phyloP scores from a whole-genome alignment of 2,797 vertebrate genomes.

The Sciurus carolinensis region DNA sequence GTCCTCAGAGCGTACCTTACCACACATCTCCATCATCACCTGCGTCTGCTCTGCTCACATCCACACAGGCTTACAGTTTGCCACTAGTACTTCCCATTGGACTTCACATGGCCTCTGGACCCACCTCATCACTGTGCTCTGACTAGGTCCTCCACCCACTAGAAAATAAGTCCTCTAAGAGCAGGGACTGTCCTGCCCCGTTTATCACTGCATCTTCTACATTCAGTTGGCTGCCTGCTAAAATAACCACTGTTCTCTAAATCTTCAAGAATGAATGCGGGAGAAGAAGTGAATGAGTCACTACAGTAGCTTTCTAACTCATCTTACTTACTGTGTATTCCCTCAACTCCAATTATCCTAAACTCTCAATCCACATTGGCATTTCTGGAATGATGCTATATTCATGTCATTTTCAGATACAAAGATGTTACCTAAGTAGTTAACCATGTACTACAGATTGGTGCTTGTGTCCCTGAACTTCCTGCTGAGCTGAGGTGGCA shows the following conservation, averaged over 20 bases:
- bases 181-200: background rate
- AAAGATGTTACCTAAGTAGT: background rate
- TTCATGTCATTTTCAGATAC: background rate
- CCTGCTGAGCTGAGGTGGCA: too few relatives aligned
- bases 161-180: background rate
- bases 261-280: background rate
- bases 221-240: background rate
- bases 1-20: background rate
- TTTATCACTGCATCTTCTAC: too few relatives aligned
- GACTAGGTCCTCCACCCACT: background rate
- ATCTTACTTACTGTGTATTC: background rate
- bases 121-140: background rate
- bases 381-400: background rate
- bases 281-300: background rate
- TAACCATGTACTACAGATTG: background rate
- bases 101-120: background rate
- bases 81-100: background rate
- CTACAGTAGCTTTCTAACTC: background rate
- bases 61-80: background rate
- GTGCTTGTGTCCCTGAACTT: fast-evolving
- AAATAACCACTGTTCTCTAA: background rate
- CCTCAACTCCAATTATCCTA: background rate
- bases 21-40: background rate
- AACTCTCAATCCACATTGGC: background rate
- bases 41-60: background rate